These are phyloP conservation scores for Cacatua alba DNA, from an alignment of 2,113 vertebrate genomes.

Conservation along the genomic window DNA sequence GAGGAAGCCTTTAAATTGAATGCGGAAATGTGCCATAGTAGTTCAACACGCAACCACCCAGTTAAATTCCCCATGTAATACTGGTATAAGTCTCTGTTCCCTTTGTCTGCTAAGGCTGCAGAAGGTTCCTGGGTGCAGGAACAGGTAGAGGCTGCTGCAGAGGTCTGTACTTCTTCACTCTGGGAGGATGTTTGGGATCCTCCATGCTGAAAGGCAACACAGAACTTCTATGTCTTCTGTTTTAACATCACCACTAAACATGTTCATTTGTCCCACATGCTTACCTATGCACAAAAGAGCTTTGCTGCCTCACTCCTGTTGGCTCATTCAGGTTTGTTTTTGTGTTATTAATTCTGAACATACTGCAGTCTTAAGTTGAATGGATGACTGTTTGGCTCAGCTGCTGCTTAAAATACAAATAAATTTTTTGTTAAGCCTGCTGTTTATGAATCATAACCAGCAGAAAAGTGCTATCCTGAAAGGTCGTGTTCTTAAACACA, in stretches of 20 bases:
- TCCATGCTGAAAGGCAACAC: neutral
- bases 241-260: neutral
- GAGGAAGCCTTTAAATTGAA: neutral
- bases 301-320: neutral
- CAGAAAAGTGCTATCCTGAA: neutral
- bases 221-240: neutral
- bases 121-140: neutral
- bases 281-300: neutral
- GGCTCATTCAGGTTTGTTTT: neutral
- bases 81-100: neutral
- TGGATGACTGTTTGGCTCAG: neutral
- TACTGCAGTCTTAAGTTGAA: neutral
- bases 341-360: neutral
- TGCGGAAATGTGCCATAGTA: fast-evolving
- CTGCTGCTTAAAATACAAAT: conserved; percentile 2
- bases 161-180: neutral
- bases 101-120: neutral
- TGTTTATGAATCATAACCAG: neutral
- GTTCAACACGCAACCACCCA: neutral
- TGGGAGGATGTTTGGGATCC: neutral
- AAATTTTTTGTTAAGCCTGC: neutral
- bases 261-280: fast-evolving
- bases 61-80: neutral
- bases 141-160: neutral
- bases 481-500: neutral